These are phyloP conservation scores for Drosophila kepulauana DNA, from an alignment of 1,140 invertebrate species.

Conservation along the genomic window DNA sequence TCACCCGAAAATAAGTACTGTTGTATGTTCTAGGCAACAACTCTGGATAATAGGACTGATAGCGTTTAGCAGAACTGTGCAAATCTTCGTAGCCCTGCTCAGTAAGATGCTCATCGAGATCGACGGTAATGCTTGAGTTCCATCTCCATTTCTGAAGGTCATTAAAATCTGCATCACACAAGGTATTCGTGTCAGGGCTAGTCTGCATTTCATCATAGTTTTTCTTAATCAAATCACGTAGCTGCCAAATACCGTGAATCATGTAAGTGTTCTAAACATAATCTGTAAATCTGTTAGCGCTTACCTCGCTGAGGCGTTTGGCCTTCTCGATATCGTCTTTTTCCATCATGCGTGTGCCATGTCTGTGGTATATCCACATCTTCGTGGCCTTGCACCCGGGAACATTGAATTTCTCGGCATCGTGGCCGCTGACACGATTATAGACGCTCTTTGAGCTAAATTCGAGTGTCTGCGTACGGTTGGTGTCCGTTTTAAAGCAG, in stretches of 20 bases:
- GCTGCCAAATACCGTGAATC: conserved; percentile 29
- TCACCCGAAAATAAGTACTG: conserved; percentile 64
- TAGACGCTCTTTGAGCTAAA: conserved; percentile 89
- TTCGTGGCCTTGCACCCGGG: conserved; percentile 88
- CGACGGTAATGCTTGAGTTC: conserved; percentile 86
- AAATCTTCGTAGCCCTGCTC: conserved; percentile 87
- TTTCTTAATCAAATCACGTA: conserved; percentile 86
- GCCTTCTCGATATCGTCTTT: conserved; percentile 66
- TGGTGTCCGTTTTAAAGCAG: conserved; percentile 87
- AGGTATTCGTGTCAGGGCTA: conserved; percentile 81
- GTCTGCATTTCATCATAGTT: conserved; percentile 86
- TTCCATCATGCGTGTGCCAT: conserved; percentile 87
- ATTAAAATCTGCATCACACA: conserved; percentile 87
- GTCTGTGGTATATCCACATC: conserved; percentile 88
- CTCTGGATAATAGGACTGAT: conserved; percentile 86
- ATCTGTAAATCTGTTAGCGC: background rate
- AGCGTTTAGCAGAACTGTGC: conserved; percentile 87
- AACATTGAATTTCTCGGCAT: conserved; percentile 86
- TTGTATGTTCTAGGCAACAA: conserved; percentile 64
- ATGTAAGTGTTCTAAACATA: background rate
- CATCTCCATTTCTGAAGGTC: conserved; percentile 87
- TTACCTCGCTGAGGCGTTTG: conserved; percentile 85
- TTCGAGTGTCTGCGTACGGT: conserved; percentile 86
- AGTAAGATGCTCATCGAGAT: conserved; percentile 86
- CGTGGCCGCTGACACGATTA: conserved; percentile 86